A percentile compares a stretch with the other conserved stretches of the same genome.
These are phyloP conservation scores for Phorcus lineatus DNA, from an alignment of 2,888 invertebrate genomes.

Conservation along the genomic window DNA sequence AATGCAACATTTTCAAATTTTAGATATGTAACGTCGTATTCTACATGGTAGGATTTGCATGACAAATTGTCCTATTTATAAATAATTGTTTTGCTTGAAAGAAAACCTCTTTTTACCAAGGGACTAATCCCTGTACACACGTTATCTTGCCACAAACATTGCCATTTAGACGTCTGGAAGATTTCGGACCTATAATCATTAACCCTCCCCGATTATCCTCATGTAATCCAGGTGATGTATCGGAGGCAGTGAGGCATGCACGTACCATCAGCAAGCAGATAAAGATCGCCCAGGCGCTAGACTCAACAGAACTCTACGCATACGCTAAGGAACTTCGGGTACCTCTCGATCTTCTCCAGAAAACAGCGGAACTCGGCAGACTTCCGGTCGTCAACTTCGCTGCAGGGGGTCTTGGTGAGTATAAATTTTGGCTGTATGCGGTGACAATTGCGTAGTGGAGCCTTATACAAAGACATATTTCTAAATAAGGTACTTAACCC, in stretches of 20 bases:
- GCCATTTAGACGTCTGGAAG: too few relatives aligned
- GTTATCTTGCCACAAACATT: too few relatives aligned
- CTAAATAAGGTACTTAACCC: too few relatives aligned
- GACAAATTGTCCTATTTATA: too few relatives aligned
- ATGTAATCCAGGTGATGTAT: conserved; percentile 62
- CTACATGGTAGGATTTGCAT: too few relatives aligned
- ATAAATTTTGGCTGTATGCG: neutral
- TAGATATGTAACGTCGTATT: too few relatives aligned
- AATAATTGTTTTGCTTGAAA: too few relatives aligned
- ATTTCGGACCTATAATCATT: neutral
- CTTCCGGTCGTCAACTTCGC: conserved; percentile 73
- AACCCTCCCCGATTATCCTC: neutral
- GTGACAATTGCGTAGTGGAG: too few relatives aligned
- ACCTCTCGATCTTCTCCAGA: conserved; percentile 63
- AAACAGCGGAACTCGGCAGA: conserved; percentile 66
- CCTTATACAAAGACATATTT: too few relatives aligned
- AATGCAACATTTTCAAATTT: too few relatives aligned
- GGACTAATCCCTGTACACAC: too few relatives aligned
- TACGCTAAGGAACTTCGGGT: conserved; percentile 70
- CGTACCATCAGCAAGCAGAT: conserved; percentile 67
- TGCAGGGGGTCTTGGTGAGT: conserved; percentile 70
- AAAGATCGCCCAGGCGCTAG: conserved; percentile 59
- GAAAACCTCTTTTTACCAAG: too few relatives aligned
- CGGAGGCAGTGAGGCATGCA: conserved; percentile 71
- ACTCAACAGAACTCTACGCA: conserved; percentile 62